Conservation (phyloP, 1,140 invertebrate species). For the Scaptomyza montana region DNA sequence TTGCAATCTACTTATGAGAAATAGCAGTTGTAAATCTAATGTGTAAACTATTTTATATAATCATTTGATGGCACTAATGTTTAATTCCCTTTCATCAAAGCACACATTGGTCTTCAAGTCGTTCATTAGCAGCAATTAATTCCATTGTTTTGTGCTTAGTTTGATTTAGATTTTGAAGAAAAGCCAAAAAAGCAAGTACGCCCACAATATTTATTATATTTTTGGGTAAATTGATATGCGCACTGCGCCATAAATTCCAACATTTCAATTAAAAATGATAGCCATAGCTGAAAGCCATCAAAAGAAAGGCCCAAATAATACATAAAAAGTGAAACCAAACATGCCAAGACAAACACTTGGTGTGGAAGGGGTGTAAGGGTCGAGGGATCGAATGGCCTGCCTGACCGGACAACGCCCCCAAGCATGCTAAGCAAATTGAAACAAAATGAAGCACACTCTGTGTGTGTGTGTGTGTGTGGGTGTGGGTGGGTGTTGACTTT, state of each 20-base stretch:
- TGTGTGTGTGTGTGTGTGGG: constrained; percentile 5
- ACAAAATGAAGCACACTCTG: constrained; percentile 61
- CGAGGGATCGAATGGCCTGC: constrained; percentile 5
- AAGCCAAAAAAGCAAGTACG: not conserved
- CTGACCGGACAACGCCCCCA: constrained; percentile 50
- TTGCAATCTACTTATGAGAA: no score
- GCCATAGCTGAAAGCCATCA: constrained; percentile 42
- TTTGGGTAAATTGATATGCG: constrained; percentile 37
- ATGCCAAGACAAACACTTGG: constrained; percentile 49
- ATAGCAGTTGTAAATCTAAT: not conserved
- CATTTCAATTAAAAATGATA: constrained; percentile 66
- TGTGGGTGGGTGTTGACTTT: constrained; percentile 42
- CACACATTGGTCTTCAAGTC: not conserved
- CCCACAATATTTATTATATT: constrained; percentile 4
- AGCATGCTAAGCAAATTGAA: constrained; percentile 68
- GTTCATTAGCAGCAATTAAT: constrained; percentile 24
- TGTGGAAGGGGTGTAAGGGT: not conserved
- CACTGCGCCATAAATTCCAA: constrained; percentile 32
- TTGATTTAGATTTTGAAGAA: constrained; percentile 2
- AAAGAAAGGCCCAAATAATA: constrained; percentile 1
- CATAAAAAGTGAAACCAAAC: constrained; percentile 8
- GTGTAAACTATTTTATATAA: not conserved
- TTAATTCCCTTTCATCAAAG: not conserved
- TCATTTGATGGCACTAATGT: not conserved
- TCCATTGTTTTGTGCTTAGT: not conserved